These are phyloP conservation scores for Amphiprion percula DNA, from an alignment of 2,113 vertebrate species.

Conservation along the genomic window DNA sequence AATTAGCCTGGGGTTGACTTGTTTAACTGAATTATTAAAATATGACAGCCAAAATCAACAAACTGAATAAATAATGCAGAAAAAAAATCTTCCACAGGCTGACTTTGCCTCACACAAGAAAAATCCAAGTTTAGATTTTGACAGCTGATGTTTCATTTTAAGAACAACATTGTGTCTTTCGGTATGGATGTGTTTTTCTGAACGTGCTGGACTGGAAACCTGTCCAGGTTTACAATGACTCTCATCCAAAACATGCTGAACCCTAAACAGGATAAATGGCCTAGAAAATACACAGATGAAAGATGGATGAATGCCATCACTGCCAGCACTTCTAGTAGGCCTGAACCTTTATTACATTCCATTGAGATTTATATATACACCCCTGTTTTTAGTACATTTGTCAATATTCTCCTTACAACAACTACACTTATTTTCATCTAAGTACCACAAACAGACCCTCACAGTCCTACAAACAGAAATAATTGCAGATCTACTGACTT, in stretches of 20 bases:
- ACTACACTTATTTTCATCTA: slow-evolving; percentile 5
- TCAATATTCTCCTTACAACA: slow-evolving; percentile 20
- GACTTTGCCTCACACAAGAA: not conserved
- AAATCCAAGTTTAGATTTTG: not conserved
- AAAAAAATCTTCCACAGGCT: not conserved
- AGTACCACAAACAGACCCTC: slow-evolving; percentile 2
- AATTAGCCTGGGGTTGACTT: no score
- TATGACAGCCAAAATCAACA: not conserved
- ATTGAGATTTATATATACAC: slow-evolving; percentile 25
- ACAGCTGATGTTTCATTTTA: not conserved
- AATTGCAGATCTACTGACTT: not conserved
- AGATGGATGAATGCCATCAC: slow-evolving; percentile 12
- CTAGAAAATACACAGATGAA: slow-evolving; percentile 17
- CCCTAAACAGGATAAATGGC: not conserved
- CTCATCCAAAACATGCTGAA: no score
- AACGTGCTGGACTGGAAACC: no score
- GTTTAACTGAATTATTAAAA: not conserved
- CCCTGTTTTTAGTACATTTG: slow-evolving; percentile 17
- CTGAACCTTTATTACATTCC: slow-evolving; percentile 17
- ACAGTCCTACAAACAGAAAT: slow-evolving; percentile 1
- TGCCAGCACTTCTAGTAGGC: not conserved
- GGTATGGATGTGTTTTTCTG: not conserved
- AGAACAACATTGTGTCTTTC: no score
- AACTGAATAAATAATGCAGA: slow-evolving; percentile 6
- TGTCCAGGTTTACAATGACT: no score